Percentiles rank a stretch among this genome's conserved stretches.
Evolutionary conservation across 2,888 invertebrate genomes (phyloP).

Genomic region (Dusona sp.): DNA sequence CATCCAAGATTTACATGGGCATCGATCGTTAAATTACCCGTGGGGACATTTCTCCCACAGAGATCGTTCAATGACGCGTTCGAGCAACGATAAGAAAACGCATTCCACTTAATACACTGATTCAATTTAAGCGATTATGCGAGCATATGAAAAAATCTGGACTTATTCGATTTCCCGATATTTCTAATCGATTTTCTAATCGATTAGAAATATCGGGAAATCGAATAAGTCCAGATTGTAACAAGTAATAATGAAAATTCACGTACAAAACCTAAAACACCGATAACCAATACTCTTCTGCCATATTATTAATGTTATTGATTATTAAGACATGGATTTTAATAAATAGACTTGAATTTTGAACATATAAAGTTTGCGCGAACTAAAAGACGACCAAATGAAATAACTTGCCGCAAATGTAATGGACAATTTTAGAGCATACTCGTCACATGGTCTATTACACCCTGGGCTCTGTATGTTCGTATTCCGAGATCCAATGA

Average conservation of each 20-base stretch:
- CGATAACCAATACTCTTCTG: not conserved
- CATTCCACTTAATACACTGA: conserved; percentile 30
- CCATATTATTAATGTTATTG: not conserved
- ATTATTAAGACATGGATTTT: not conserved
- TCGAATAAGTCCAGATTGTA: not conserved
- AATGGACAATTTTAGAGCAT: conserved; percentile 8
- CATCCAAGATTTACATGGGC: conserved; percentile 40
- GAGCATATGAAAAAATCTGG: not conserved
- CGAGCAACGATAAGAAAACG: conserved; percentile 30
- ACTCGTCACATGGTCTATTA: conserved; percentile 21
- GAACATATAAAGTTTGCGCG: not conserved
- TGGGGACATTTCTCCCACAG: conserved; percentile 20
- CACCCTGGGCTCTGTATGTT: not conserved
- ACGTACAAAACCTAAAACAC: not conserved
- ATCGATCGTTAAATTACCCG: conserved; percentile 20
- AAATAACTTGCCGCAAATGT: not conserved
- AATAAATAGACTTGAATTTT: not conserved
- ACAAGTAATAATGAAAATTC: not conserved
- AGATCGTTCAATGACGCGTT: not conserved
- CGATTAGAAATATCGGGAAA: not conserved
- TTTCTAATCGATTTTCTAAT: conserved; percentile 3
- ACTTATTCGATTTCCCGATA: not conserved
- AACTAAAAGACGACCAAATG: not conserved
- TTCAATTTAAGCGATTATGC: conserved; percentile 18
- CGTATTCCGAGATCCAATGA: conserved; percentile 6